phyloP scores from a whole-genome alignment of 2,113 vertebrate genomes.

The Equus quagga region DNA sequence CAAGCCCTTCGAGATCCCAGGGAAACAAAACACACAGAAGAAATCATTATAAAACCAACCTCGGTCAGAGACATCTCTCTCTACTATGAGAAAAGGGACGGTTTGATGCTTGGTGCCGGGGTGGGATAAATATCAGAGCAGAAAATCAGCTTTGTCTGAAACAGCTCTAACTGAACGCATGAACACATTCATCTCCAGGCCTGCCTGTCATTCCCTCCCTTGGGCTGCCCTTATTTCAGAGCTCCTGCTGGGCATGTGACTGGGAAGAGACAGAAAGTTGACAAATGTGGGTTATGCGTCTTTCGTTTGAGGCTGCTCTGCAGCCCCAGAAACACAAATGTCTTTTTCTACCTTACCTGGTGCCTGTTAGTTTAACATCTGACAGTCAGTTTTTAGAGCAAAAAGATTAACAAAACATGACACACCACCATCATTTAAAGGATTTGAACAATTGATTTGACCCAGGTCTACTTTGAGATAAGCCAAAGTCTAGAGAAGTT shows the following conservation, averaged over 20 bases:
- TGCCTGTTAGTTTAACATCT: neutral
- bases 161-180: neutral
- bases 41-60: neutral
- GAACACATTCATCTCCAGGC: slow-evolving; percentile 51
- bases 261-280: neutral
- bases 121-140: neutral
- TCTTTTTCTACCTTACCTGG: neutral
- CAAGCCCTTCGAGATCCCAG: neutral
- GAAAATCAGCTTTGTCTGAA: slow-evolving; percentile 28
- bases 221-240: slow-evolving; percentile 39
- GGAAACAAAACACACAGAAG: neutral
- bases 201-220: neutral
- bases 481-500: neutral
- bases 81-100: neutral
- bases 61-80: neutral
- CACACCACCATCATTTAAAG: neutral
- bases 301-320: neutral
- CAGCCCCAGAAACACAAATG: neutral
- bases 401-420: neutral
- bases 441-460: neutral
- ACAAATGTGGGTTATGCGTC: slow-evolving; percentile 56
- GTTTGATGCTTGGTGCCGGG: neutral
- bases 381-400: neutral
- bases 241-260: slow-evolving; percentile 13
- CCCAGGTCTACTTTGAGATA: neutral